Evolutionary conservation across 2,113 vertebrate genomes (phyloP), one percentile per base, ranked within the genome.

Genomic region (Archilochus colubris): DNA sequence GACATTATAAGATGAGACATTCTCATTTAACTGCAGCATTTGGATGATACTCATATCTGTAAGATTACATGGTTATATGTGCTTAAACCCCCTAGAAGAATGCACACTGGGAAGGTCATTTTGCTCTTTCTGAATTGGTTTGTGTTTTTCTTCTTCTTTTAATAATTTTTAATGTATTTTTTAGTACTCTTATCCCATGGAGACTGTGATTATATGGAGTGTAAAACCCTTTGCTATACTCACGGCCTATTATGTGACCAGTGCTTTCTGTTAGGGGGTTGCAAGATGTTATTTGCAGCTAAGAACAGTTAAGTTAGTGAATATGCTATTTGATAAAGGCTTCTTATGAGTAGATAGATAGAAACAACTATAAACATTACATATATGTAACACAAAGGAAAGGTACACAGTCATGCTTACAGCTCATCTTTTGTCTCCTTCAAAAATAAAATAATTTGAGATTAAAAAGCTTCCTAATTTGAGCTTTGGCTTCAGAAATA

Each of bases 1-100:
- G 1, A 7, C 16, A 69, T 55, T 91, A 5, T 44, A 24, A 10
- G 7, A 20, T 63, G 33, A 64, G 16, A 48, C 14, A 61, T 77
- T 90, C 23, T 78, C 51, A 63, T 75, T 24, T 84, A n/a, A 64
- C 40, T 61, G 21, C 19, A 83, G 36, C 17, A 54, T 75, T 75
- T 90, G 53, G 6, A 33, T 57, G 50, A 72, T 54, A 24, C 0
- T 0, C 0, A 0, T 33, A 16, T 54, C 31, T n/a, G 14, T 73
- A 54, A 82, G 22, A 57, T 7, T 28, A 1, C 0, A 3, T 14
- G 5, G 8, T 14, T 81, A 7, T 30, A 12, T 69, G 44, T 54
- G 10, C 38, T 94, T 66, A 88, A 92, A 50, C 2, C 4, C 67
- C 9, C 64, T 69, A 59, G 58, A 94, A 63, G 3, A 9, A 80